These are phyloP conservation scores for Sebastes itinus DNA, from an alignment of 2,797 vertebrate genomes.

Conservation along the genomic window DNA sequence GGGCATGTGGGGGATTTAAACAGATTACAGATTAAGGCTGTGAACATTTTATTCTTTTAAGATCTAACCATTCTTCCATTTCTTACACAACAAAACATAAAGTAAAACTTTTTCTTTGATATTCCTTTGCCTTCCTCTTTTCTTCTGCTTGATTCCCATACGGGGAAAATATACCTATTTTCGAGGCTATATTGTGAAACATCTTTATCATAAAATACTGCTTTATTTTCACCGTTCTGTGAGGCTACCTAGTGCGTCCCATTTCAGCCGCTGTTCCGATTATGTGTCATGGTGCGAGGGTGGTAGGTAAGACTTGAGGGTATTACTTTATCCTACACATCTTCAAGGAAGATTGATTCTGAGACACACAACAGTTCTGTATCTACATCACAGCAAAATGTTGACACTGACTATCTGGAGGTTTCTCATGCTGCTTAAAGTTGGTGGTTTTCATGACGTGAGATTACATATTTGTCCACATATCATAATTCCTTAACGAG, in stretches of 20 bases:
- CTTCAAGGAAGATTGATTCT: background rate
- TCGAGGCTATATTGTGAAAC: background rate
- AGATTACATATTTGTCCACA: background rate
- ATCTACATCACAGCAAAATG: background rate
- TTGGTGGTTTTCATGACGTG: background rate
- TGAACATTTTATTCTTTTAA: conserved; percentile 37
- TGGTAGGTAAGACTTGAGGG: background rate
- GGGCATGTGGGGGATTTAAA: conserved; percentile 28
- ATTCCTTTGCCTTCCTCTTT: background rate
- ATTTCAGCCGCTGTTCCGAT: background rate
- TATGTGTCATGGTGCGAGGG: background rate
- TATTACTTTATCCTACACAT: background rate
- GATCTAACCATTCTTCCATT: background rate
- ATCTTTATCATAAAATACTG: background rate
- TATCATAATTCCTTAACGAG: background rate
- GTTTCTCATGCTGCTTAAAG: background rate
- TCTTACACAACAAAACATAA: background rate
- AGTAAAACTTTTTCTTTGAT: background rate
- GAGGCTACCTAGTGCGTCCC: background rate
- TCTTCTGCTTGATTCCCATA: background rate
- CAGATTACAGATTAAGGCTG: conserved; percentile 14
- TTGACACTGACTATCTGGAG: background rate
- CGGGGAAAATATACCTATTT: background rate
- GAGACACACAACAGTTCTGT: background rate
- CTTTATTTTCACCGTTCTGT: background rate